A percentile compares a stretch with the other conserved stretches of the same genome.
These are phyloP conservation scores for Halcyon leucocephala DNA, from an alignment of 2,797 vertebrate species.

Conservation along the genomic window DNA sequence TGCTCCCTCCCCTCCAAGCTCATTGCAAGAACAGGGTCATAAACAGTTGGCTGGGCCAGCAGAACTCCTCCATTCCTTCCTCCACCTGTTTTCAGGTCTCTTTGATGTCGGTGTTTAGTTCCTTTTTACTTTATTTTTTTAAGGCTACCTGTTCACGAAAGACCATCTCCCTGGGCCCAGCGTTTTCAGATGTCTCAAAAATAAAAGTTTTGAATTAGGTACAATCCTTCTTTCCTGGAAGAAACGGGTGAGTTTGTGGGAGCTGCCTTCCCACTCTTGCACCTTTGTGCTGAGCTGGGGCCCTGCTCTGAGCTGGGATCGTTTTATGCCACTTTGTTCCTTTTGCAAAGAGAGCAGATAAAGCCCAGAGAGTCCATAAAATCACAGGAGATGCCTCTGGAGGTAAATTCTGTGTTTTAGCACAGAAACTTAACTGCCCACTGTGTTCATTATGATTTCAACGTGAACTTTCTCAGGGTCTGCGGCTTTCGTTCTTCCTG, in stretches of 20 bases:
- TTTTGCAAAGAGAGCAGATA: background rate
- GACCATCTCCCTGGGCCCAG: accelerated
- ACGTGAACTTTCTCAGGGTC: background rate
- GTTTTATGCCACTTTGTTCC: background rate
- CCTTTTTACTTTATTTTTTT: background rate
- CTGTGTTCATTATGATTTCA: background rate
- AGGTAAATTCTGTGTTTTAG: background rate
- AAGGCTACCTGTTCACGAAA: background rate
- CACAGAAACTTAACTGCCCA: background rate
- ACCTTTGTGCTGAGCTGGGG: background rate
- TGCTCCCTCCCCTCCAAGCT: background rate
- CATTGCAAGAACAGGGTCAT: background rate
- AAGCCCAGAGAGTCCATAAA: background rate
- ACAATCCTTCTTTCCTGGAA: background rate
- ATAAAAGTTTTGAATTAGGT: accelerated
- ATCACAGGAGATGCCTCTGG: background rate
- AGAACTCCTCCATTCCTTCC: background rate
- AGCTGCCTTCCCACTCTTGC: accelerated
- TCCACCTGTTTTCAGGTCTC: accelerated
- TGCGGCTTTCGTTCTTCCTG: background rate
- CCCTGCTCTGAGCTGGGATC: background rate
- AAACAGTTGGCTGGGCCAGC: accelerated
- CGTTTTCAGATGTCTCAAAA: background rate
- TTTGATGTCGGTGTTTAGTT: background rate
- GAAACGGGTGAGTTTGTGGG: accelerated